These are phyloP conservation scores for Sebastiscus tertius DNA, from an alignment of 2,797 vertebrate genomes.

Conservation along the genomic window DNA sequence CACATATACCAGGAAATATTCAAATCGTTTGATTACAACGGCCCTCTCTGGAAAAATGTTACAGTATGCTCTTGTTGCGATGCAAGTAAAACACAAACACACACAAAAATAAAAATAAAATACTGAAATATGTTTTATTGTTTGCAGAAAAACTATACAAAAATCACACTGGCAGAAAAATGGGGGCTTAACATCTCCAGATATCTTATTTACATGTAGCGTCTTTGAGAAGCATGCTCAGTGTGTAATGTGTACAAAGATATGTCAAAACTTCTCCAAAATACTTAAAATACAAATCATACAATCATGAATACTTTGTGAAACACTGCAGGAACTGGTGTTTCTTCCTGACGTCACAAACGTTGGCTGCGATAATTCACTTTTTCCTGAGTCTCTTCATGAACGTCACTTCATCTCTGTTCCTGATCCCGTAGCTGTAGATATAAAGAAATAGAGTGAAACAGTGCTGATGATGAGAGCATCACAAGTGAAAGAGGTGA, in stretches of 20 bases:
- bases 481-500: background rate
- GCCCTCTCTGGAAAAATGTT: background rate
- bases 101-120: background rate
- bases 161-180: background rate
- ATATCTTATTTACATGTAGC: slow-evolving; percentile 24
- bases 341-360: background rate
- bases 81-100: background rate
- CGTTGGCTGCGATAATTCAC: slow-evolving; percentile 51
- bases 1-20: slow-evolving; percentile 49
- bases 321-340: background rate
- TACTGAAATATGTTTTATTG: slow-evolving; percentile 5
- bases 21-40: slow-evolving; percentile 45
- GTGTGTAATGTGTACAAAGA: background rate
- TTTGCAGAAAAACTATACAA: background rate
- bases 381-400: slow-evolving; percentile 92
- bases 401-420: slow-evolving; percentile 95
- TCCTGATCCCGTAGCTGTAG: slow-evolving; percentile 92
- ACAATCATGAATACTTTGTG: background rate
- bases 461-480: background rate
- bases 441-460: slow-evolving; percentile 17
- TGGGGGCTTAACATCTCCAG: background rate
- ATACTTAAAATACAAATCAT: background rate
- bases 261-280: background rate
- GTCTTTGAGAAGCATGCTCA: background rate
- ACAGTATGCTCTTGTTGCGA: background rate